These are phyloP conservation scores for Pseudomyrmex dendroicus DNA, from an alignment of 1,140 invertebrate genomes.

Conservation along the genomic window DNA sequence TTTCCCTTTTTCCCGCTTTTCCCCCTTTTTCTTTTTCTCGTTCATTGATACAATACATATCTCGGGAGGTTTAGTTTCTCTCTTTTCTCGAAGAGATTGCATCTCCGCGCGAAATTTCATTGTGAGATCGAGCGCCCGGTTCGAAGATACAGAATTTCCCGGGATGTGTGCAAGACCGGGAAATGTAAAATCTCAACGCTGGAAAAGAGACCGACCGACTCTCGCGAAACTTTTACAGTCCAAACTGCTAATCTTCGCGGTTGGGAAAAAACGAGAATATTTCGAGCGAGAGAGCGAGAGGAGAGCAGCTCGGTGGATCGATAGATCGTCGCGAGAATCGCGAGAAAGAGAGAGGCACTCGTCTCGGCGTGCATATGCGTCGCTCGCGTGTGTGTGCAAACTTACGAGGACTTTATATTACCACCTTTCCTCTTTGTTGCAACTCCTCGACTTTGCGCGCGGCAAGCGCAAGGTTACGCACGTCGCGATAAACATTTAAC, in stretches of 20 bases:
- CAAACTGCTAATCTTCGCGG: too few relatives aligned
- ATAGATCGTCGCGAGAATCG: conserved; percentile 4
- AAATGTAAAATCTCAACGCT: too few relatives aligned
- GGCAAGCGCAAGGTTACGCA: conserved; percentile 11
- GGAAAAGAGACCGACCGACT: too few relatives aligned
- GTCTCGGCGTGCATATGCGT: too few relatives aligned
- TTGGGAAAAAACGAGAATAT: not conserved
- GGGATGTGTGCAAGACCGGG: too few relatives aligned
- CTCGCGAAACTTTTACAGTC: too few relatives aligned
- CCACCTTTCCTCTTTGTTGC: conserved; percentile 26
- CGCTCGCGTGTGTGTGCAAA: not conserved
- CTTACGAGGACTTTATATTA: conserved; percentile 1
- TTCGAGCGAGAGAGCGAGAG: not conserved
- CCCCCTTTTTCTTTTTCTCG: not conserved
- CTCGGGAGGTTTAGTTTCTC: too few relatives aligned
- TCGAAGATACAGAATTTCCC: too few relatives aligned
- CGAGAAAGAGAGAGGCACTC: not conserved
- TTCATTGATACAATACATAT: too few relatives aligned
- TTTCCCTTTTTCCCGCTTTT: not conserved
- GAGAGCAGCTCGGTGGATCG: not conserved
- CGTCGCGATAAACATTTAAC: not conserved
- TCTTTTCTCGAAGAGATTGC: too few relatives aligned
- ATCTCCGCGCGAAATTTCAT: too few relatives aligned
- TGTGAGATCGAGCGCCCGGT: too few relatives aligned
- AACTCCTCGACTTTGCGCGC: not conserved